Conservation (phyloP, 2,113 vertebrate species). For the Cyprinodon tularosa region DNA sequence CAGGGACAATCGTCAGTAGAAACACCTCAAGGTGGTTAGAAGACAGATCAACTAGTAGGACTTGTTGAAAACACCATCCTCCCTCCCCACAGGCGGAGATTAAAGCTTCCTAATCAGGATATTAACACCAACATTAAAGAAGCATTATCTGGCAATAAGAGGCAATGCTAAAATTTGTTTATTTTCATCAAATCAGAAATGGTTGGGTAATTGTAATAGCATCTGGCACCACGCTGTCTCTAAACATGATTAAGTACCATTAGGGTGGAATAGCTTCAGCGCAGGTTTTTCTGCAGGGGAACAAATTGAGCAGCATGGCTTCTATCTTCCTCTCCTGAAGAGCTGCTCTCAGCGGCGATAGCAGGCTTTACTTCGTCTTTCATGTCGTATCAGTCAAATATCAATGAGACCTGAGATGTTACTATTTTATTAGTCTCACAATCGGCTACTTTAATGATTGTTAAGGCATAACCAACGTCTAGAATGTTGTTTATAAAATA, state of each 20-base stretch:
- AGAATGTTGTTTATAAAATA: too few relatives aligned
- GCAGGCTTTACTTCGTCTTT: not conserved
- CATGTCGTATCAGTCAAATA: not conserved
- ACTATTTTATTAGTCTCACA: too few relatives aligned
- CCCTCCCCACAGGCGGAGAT: not conserved
- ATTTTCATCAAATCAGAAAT: not conserved
- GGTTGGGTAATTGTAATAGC: not conserved
- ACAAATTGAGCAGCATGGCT: not conserved
- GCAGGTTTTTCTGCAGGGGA: not conserved
- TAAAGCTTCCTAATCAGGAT: not conserved
- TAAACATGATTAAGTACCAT: not conserved
- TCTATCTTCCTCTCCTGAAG: not conserved
- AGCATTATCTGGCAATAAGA: not conserved
- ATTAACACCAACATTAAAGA: not conserved
- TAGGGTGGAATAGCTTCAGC: not conserved
- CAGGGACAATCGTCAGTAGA: not conserved
- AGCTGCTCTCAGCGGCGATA: not conserved
- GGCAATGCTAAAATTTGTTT: not conserved
- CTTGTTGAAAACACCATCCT: not conserved
- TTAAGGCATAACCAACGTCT: too few relatives aligned
- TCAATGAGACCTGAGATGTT: too few relatives aligned
- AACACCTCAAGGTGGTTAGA: constrained; percentile 52
- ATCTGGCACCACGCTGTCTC: not conserved
- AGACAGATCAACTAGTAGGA: not conserved
- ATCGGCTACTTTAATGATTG: too few relatives aligned